Evolutionary conservation across 2,113 vertebrate species (phyloP).

Genomic region (Ornithorhynchus anatinus): DNA sequence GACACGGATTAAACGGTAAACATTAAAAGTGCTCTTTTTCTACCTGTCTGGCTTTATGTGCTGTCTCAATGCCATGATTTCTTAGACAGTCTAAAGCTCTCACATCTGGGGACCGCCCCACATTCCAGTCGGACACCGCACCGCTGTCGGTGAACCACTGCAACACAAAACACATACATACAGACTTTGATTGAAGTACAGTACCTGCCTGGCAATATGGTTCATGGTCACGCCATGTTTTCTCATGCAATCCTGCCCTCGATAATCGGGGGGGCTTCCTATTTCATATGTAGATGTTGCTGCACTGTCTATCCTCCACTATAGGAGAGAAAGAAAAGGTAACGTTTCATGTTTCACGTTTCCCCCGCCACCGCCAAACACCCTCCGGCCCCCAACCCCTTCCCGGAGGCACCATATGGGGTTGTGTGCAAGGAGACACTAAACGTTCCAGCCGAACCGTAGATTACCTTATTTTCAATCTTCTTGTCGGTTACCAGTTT

Average conservation of each 20-base stretch:
- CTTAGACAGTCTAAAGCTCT: conserved; percentile 90
- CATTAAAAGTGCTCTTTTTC: conserved; percentile 64
- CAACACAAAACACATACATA: conserved; percentile 84
- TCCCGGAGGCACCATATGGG: neutral
- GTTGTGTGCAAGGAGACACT: neutral
- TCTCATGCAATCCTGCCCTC: conserved; percentile 93
- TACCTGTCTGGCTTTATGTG: conserved; percentile 96
- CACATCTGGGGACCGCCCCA: conserved; percentile 86
- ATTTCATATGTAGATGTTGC: conserved; percentile 96
- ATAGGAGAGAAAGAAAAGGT: conserved; percentile 64
- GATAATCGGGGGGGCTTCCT: conserved; percentile 92
- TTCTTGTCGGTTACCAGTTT: conserved; percentile 87
- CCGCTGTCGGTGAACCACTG: conserved; percentile 98
- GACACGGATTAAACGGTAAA: conserved; percentile 35
- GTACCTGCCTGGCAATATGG: conserved; percentile 95
- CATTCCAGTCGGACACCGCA: conserved; percentile 94
- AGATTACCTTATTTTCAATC: conserved; percentile 79
- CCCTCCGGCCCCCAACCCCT: neutral
- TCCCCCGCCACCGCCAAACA: no score
- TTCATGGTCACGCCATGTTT: conserved; percentile 85
- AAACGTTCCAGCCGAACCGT: neutral
- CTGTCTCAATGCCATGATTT: conserved; percentile 88
- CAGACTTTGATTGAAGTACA: conserved; percentile 60
- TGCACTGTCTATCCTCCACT: conserved; percentile 99
- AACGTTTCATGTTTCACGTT: conserved; percentile 53